phyloP scores from a whole-genome alignment of 2,113 vertebrate species.

The Anguilla rostrata region DNA sequence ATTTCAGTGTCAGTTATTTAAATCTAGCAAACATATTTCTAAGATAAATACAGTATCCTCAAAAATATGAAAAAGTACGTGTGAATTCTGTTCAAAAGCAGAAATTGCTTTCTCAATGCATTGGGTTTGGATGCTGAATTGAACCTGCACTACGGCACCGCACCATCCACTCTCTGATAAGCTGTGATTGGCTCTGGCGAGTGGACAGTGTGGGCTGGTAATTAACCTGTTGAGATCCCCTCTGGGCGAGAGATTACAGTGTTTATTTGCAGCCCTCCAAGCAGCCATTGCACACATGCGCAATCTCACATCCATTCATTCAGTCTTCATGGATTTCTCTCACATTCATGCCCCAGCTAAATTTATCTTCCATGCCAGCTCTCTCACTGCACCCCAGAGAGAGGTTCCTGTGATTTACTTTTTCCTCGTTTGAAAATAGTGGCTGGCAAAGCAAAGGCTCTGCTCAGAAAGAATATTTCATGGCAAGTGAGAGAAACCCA shows the following conservation, averaged over 20 bases:
- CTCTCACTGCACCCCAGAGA: background rate
- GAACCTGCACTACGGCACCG: background rate
- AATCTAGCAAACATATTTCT: no score
- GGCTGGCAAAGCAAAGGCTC: background rate
- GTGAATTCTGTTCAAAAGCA: background rate
- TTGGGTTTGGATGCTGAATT: background rate
- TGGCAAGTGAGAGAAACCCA: background rate
- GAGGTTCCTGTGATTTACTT: background rate
- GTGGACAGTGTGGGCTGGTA: background rate
- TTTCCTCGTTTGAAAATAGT: background rate
- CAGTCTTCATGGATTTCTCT: background rate
- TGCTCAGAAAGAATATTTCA: background rate
- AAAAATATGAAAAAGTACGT: background rate
- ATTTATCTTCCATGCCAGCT: background rate
- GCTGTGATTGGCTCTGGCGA: background rate
- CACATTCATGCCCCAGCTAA: background rate
- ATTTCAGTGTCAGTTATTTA: background rate
- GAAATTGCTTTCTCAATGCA: background rate
- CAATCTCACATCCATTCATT: background rate
- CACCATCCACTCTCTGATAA: background rate
- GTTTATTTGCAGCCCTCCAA: background rate
- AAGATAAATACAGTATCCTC: background rate
- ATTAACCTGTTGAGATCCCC: slow-evolving; percentile 15
- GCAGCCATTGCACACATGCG: background rate
- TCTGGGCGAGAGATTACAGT: background rate